These are phyloP conservation scores for Ochropleura leucogaster DNA, from an alignment of 2,888 invertebrate species.

Conservation along the genomic window DNA sequence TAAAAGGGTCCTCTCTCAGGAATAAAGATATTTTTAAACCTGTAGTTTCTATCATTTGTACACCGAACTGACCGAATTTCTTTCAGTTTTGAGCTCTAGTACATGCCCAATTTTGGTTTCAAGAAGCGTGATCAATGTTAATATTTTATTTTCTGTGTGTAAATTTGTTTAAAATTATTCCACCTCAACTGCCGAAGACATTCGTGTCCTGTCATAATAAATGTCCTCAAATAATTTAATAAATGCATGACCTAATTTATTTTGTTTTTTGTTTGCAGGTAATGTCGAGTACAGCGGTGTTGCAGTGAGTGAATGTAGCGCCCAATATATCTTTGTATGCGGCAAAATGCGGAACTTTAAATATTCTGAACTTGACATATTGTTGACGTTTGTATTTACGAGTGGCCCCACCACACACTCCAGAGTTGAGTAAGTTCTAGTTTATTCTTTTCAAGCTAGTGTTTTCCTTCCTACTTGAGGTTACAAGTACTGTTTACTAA, in stretches of 20 bases:
- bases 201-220: constrained; percentile 31
- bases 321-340: constrained; percentile 6
- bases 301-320: constrained; percentile 21
- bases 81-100: not conserved
- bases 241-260: constrained; percentile 45
- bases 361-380: constrained; percentile 15
- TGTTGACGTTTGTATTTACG: constrained; percentile 11
- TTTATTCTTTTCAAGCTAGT: constrained; percentile 12
- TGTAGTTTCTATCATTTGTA: no score
- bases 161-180: constrained; percentile 32
- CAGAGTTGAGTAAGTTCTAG: constrained; percentile 1
- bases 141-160: constrained; percentile 26
- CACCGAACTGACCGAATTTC: not conserved
- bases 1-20: no score
- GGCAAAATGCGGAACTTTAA: constrained; percentile 20
- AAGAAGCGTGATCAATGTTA: constrained; percentile 24
- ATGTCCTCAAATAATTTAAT: constrained; percentile 36
- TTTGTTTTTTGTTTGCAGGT: constrained; percentile 49
- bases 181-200: constrained; percentile 16
- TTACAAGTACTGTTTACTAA: not conserved
- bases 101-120: not conserved
- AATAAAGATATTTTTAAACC: no score
- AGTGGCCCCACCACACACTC: not conserved
- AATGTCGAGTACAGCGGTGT: constrained; percentile 23
- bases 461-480: constrained; percentile 4